phyloP scores from a whole-genome alignment of 2,113 vertebrate genomes.

The Anser cygnoides region DNA sequence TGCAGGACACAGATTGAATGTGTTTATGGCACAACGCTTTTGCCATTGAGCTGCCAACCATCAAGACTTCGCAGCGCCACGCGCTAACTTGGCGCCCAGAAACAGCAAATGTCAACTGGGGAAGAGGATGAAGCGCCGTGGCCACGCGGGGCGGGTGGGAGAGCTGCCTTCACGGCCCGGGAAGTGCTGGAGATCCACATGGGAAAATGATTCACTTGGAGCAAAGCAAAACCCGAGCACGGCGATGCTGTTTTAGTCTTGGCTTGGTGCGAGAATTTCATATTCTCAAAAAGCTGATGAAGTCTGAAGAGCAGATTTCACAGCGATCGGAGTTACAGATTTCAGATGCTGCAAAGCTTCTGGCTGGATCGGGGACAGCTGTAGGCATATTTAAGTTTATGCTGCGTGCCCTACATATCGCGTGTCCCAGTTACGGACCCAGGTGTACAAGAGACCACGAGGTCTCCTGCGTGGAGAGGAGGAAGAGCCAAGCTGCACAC shows the following conservation, averaged over 20 bases:
- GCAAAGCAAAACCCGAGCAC: rapidly evolving
- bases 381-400: background rate
- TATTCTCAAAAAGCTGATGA: background rate
- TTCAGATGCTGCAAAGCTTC: background rate
- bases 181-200: rapidly evolving
- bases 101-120: background rate
- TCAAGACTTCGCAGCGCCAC: background rate
- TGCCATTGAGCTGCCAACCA: background rate
- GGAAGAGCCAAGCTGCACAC: background rate
- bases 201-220: background rate
- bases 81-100: background rate
- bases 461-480: background rate
- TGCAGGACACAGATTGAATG: background rate
- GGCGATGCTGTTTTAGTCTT: background rate
- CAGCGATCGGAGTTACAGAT: background rate
- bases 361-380: background rate
- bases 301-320: background rate
- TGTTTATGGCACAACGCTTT: background rate
- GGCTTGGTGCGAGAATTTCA: background rate
- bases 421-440: background rate
- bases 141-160: rapidly evolving
- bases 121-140: rapidly evolving
- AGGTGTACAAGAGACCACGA: background rate
- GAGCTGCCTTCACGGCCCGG: background rate
- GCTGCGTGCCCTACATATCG: background rate